Conservation (phyloP, 1,140 invertebrate genomes). For the Eubasilissa regina region DNA sequence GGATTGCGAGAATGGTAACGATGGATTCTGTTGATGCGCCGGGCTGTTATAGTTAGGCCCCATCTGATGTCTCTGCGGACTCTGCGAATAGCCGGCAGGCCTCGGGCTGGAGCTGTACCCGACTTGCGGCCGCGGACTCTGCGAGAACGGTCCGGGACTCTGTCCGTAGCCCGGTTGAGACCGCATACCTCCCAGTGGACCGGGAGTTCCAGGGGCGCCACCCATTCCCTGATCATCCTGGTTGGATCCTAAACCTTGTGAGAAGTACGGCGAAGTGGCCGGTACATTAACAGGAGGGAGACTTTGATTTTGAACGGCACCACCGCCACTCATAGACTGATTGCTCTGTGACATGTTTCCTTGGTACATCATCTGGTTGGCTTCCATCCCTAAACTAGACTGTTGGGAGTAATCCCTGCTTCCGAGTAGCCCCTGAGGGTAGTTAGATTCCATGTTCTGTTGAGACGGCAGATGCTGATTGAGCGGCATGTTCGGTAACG, state of each 20-base stretch:
- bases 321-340: constrained; percentile 18
- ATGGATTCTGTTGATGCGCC: constrained; percentile 51
- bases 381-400: constrained; percentile 39
- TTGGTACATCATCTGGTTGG: constrained; percentile 49
- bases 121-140: constrained; percentile 58
- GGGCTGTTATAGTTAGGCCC: constrained; percentile 53
- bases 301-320: constrained; percentile 43
- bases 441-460: not conserved
- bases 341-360: constrained; percentile 42
- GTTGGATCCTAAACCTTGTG: constrained; percentile 24
- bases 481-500: constrained; percentile 42
- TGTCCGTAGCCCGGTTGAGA: constrained; percentile 56
- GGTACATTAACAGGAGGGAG: constrained; percentile 50
- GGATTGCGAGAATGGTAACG: constrained; percentile 54
- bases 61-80: constrained; percentile 55
- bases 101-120: constrained; percentile 59
- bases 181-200: constrained; percentile 51
- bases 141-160: constrained; percentile 59
- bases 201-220: constrained; percentile 60
- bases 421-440: constrained; percentile 44
- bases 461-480: not conserved
- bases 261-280: constrained; percentile 59
- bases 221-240: constrained; percentile 38
- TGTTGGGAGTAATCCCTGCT: constrained; percentile 49
- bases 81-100: constrained; percentile 59